Conservation (phyloP, 2,113 vertebrate species). For the Guaruba guarouba region DNA sequence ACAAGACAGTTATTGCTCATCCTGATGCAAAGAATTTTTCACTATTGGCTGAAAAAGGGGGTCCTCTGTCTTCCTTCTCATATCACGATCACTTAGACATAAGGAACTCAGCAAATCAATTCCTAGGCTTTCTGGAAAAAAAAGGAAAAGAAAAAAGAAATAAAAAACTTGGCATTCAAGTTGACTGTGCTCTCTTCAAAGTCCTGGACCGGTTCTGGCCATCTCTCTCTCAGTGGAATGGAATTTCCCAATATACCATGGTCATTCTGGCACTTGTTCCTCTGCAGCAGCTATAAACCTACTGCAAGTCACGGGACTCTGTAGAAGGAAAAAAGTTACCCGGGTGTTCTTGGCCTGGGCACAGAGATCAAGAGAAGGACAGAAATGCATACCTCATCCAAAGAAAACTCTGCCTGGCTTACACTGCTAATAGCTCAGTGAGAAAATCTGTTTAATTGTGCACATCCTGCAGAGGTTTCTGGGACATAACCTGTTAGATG, state of each 20-base stretch:
- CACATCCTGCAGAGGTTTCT: constrained; percentile 39
- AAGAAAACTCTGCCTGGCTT: constrained; percentile 54
- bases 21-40: background rate
- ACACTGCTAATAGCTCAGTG: constrained; percentile 23
- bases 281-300: constrained; percentile 45
- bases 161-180: background rate
- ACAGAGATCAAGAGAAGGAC: background rate
- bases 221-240: constrained; percentile 34
- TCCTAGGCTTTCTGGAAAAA: background rate
- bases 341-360: background rate
- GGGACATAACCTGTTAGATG: constrained; percentile 53
- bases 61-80: background rate
- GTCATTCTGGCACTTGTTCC: constrained; percentile 28
- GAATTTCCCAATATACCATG: constrained; percentile 19
- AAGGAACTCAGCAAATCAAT: background rate
- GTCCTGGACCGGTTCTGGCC: background rate
- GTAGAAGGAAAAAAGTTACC: background rate
- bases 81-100: background rate
- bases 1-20: background rate
- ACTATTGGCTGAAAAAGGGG: background rate
- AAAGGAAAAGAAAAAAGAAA: background rate
- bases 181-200: constrained; percentile 9
- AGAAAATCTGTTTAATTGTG: constrained; percentile 24
- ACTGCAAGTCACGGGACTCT: background rate
- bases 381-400: constrained; percentile 31